Conservation (phyloP, 2,113 vertebrate genomes). For the Hippolais icterina region DNA sequence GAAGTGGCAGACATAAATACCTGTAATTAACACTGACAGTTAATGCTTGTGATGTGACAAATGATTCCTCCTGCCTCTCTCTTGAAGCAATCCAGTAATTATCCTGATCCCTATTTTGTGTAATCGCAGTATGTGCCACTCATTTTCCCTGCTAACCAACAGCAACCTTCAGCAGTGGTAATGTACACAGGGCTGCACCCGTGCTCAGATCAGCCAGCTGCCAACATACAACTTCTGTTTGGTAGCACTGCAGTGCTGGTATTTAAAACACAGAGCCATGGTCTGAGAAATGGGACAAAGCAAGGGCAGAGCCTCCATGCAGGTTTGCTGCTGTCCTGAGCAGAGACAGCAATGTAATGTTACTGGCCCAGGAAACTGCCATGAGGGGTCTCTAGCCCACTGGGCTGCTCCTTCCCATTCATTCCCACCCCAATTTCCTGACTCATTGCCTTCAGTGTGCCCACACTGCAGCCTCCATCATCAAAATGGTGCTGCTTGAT, state of each 20-base stretch:
- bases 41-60: constrained; percentile 5
- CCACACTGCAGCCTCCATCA: background rate
- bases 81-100: constrained; percentile 22
- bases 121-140: background rate
- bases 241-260: background rate
- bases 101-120: background rate
- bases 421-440: background rate
- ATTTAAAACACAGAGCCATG: background rate
- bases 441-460: accelerated
- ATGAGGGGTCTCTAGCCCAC: background rate
- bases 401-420: background rate
- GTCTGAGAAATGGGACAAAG: background rate
- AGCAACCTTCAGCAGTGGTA: background rate
- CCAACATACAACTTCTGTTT: accelerated
- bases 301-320: background rate
- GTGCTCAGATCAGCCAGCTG: background rate
- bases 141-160: background rate
- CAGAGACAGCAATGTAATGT: background rate
- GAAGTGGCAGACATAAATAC: constrained; percentile 23
- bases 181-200: background rate
- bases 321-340: background rate
- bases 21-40: constrained; percentile 34
- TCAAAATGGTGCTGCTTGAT: background rate
- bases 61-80: background rate
- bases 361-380: background rate